Percentiles rank a stretch among this genome's conserved stretches.
These are phyloP conservation scores for Ptycholaimellus sp. DNA, from an alignment of 2,888 invertebrate species.

Conservation along the genomic window DNA sequence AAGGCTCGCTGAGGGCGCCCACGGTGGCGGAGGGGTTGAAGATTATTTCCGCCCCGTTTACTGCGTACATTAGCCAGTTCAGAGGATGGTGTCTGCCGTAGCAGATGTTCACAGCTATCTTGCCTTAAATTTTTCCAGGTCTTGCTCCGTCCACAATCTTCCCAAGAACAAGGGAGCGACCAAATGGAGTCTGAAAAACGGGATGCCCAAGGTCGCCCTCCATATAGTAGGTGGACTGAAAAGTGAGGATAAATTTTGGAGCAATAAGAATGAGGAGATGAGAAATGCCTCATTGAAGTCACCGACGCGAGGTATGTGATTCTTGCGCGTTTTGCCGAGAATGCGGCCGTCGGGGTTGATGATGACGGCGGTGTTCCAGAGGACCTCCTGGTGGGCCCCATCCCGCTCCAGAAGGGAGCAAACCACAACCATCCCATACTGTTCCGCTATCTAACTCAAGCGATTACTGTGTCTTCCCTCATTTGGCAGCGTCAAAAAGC, in stretches of 20 bases:
- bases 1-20: conserved; percentile 50
- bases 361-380: conserved; percentile 62
- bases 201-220: conserved; percentile 82
- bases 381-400: conserved; percentile 46
- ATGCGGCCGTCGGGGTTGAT: conserved; percentile 47
- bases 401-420: conserved; percentile 82
- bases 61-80: conserved; percentile 88
- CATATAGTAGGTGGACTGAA: conserved; percentile 59
- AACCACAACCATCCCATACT: conserved; percentile 68
- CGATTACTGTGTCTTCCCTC: neutral
- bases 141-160: no score
- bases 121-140: no score
- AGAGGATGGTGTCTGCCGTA: conserved; percentile 90
- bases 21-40: conserved; percentile 91
- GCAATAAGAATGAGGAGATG: no score
- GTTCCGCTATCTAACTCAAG: conserved; percentile 41
- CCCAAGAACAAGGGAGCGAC: no score
- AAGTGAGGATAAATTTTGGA: no score
- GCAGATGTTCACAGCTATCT: conserved; percentile 80
- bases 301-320: conserved; percentile 85
- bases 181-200: no score
- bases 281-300: conserved; percentile 92
- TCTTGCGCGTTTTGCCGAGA: conserved; percentile 85
- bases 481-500: neutral
- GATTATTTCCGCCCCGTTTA: conserved; percentile 92